Evolutionary conservation across 2,797 vertebrate genomes (phyloP), one percentile per base, ranked within the genome.

Genomic region (Tapera naevia): DNA sequence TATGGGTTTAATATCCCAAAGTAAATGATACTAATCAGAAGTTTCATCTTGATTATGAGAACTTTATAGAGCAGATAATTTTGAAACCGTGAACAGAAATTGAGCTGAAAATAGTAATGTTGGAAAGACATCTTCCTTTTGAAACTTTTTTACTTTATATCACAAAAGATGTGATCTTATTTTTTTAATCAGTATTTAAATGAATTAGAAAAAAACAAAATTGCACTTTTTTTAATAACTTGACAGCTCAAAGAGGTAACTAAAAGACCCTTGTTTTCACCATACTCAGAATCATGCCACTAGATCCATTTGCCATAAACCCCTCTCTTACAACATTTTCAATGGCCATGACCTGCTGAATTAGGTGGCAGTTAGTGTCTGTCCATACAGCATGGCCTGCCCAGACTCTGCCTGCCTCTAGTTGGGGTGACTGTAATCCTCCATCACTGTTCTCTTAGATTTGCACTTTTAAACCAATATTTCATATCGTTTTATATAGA

Each of bases 21-120:
- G 67, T 72, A 94, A 92, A 87, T 62, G 32, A 73, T 95, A 70
- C 66, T 86, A 58, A 74, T 89, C 57, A 86, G 60, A 87, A 93
- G 13, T 37, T 91, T 86, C 46, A 54, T 18, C 43, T 80, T 75
- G 85, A 76, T 82, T 91, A 50, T 19, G 30, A 79, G 61, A 45
- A 45, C 51, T 67, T 80, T 62, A 14, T 91, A 28, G 46, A 88
- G 65, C 37, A 86, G 60, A 70, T 80, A 48, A 70, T 62, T 76
- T 87, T 91, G 67, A 89, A 82, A 58, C 14, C 7, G 5, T 46
- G 9, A 43, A 32, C 27, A 75, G 58, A 91, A 91, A 80, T 81
- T 7, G 25, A 53, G 15, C 37, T 81, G 39, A 84, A 71, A 93
- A 60, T 32, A 69, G 14, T 71, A 64, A 74, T 0, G 0, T 32